Conservation (phyloP, 2,113 vertebrate genomes). For the Bucco capensis region DNA sequence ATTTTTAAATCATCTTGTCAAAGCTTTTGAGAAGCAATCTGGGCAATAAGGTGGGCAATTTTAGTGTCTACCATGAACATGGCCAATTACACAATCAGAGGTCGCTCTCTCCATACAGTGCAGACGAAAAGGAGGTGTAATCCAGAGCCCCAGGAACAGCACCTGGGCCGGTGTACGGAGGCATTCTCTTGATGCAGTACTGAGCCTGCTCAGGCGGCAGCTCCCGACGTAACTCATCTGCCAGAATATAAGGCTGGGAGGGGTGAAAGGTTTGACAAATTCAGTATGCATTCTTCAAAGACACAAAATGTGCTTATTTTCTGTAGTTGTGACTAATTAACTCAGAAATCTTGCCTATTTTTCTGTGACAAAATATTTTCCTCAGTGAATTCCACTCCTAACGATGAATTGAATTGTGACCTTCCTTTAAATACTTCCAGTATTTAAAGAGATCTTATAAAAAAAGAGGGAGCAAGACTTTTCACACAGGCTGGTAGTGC, state of each 20-base stretch:
- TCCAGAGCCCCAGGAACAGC: constrained; percentile 81
- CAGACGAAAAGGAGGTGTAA: constrained; percentile 83
- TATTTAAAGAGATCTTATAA: too few species aligned
- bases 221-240: constrained; percentile 83
- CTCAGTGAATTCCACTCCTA: not conserved
- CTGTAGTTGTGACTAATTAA: not conserved
- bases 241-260: constrained; percentile 81
- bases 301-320: not conserved
- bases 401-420: not conserved
- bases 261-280: not conserved
- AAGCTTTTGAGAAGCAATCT: constrained; percentile 66
- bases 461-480: too few species aligned
- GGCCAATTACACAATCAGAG: constrained; percentile 71
- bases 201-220: constrained; percentile 86
- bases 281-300: not conserved
- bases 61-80: constrained; percentile 12
- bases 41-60: constrained; percentile 55
- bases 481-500: too few species aligned
- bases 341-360: not conserved
- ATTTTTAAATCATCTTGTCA: constrained; percentile 51
- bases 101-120: constrained; percentile 86
- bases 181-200: constrained; percentile 87
- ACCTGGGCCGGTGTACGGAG: constrained; percentile 75
- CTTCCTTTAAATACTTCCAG: too few species aligned
- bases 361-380: not conserved